These are phyloP conservation scores for Chaetophractus vellerosus DNA, from an alignment of 2,797 vertebrate genomes.

Conservation along the genomic window DNA sequence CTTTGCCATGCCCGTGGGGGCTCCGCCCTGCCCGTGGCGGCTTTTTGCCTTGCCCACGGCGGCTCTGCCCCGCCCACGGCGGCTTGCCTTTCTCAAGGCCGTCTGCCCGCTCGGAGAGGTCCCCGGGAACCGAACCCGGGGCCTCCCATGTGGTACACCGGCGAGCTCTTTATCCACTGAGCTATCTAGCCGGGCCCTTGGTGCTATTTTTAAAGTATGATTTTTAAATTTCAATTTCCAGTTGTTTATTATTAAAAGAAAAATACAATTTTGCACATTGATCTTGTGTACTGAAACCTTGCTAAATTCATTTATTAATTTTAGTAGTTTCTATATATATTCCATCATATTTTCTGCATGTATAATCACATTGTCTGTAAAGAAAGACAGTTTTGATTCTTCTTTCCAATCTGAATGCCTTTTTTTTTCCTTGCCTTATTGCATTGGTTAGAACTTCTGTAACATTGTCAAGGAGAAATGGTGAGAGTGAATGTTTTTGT, in stretches of 20 bases:
- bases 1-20: too few species aligned
- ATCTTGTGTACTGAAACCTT: slow-evolving; percentile 1
- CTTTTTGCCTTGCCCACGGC: too few species aligned
- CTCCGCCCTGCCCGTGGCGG: too few species aligned
- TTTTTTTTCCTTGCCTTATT: slow-evolving; percentile 43
- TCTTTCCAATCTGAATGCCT: neutral
- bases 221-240: slow-evolving; percentile 43
- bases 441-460: neutral
- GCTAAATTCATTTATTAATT: slow-evolving; percentile 26
- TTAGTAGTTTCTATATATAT: neutral
- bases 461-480: neutral
- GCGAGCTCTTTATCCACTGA: too few species aligned
- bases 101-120: too few species aligned
- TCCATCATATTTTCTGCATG: neutral
- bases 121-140: too few species aligned
- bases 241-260: neutral
- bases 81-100: too few species aligned
- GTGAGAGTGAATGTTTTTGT: neutral
- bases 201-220: neutral
- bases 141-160: too few species aligned
- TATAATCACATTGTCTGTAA: neutral
- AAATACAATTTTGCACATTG: neutral
- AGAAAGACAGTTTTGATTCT: slow-evolving; percentile 27
- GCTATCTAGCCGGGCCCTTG: too few species aligned
- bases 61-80: too few species aligned